Percentiles rank a stretch among this genome's conserved stretches.
phyloP scores from a whole-genome alignment of 2,888 invertebrate species.

The Apamea anceps region DNA sequence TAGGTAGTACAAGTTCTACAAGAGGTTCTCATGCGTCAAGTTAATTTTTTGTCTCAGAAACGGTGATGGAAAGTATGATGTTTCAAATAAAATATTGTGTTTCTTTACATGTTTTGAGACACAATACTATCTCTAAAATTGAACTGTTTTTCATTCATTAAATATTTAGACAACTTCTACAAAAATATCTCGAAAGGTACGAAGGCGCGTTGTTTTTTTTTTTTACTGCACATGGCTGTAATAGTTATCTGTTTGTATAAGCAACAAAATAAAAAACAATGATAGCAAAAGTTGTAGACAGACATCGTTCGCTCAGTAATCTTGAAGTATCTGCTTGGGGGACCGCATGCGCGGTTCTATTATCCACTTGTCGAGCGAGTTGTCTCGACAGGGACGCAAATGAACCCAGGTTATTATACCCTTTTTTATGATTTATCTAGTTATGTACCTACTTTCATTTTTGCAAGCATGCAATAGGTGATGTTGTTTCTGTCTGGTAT shows the following conservation, averaged over 20 bases:
- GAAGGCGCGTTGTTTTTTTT: background rate
- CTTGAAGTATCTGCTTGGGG: conserved; percentile 11
- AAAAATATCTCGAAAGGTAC: too few relatives aligned
- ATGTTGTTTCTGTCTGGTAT: background rate
- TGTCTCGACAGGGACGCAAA: background rate
- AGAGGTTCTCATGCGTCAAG: background rate
- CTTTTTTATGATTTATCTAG: background rate
- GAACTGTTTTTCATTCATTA: background rate
- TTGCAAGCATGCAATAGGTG: background rate
- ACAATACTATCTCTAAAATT: background rate
- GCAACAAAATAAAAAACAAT: conserved; percentile 4
- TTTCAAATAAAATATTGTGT: conserved; percentile 25
- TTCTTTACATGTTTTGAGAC: background rate
- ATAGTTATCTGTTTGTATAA: background rate
- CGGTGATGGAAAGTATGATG: conserved; percentile 4
- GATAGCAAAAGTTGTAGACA: conserved; percentile 28
- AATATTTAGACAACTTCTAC: background rate
- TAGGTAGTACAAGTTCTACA: background rate
- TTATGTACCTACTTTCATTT: background rate
- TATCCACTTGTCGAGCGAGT: conserved; percentile 15
- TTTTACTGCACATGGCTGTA: background rate
- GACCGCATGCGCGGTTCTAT: conserved; percentile 29
- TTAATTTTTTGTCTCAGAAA: background rate
- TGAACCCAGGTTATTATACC: background rate
- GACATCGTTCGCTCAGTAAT: conserved; percentile 29